Evolutionary conservation across 2,797 vertebrate species (phyloP), one percentile per base, ranked within the genome.

Genomic region (Enteromius treurensis): DNA sequence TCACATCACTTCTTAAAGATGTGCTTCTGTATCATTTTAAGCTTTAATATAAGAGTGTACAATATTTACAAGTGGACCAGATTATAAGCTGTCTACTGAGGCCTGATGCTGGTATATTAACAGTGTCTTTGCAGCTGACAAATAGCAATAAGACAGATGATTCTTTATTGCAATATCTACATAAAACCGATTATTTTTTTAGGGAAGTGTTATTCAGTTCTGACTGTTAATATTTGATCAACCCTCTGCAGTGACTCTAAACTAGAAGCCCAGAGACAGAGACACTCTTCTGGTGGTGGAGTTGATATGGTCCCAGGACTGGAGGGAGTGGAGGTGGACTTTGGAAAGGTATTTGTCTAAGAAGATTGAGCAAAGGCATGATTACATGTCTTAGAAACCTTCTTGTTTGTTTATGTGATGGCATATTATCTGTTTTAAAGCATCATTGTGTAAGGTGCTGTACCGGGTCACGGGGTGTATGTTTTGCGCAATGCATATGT

Each of bases 311-410:
- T 96, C 51, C 96, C 98, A 26, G 96, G 94, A 3, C 89, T 99
- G 90, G 98, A 99, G 90, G 98, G 98, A 0, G 94, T 99, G 70
- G 98, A 99, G 89, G 90, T 98, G 55, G 95, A 94, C n/a, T 95
- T 93, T 11, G 97, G 96, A 78, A 98, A 98, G 96, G 98, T 96
- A 19, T 76, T 42, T 6, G 17, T 82, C 34, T 32, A 11, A 45
- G 53, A 21, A 32, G 21, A 51, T 14, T 49, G 9, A 79, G 32
- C 29, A 68, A 26, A 79, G 19, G 1, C 53, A 34, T 62, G 40
- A 32, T 62, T 26, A 42, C 55, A 10, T 60, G 17, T 1, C 8
- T 73, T n/a, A 26, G 29, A 65, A 74, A 64, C 5, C 55, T 51
- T 23, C 10, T 10, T 64, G 4, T 8, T 42, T 70, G 17, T 70